A percentile compares a stretch with the other conserved stretches of the same genome.
These are phyloP conservation scores for Bombus haemorrhoidalis DNA, from an alignment of 1,140 invertebrate genomes.

Conservation along the genomic window DNA sequence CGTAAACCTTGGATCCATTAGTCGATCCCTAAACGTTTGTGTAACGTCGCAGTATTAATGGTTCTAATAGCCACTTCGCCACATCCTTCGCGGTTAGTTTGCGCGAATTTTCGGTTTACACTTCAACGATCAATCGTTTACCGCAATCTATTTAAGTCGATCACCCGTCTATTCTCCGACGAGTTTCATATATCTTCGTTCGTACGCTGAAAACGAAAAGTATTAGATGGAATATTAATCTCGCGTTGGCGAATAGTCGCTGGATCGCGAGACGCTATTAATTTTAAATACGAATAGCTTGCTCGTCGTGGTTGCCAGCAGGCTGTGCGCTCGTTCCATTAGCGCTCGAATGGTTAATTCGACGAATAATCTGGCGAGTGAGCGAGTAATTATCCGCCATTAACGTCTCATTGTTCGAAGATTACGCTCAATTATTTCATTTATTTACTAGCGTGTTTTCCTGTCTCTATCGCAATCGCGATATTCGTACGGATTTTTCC, in stretches of 20 bases:
- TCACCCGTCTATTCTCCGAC: not conserved
- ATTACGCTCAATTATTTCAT: not conserved
- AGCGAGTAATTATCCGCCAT: not conserved
- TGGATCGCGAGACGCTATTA: not conserved
- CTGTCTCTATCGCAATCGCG: not conserved
- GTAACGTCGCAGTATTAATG: slow-evolving; percentile 43
- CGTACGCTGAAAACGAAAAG: not conserved
- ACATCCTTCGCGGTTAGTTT: not conserved
- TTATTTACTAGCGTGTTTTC: not conserved
- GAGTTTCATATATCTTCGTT: not conserved
- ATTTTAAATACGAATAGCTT: not conserved
- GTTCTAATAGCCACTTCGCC: slow-evolving; percentile 18
- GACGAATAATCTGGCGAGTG: not conserved
- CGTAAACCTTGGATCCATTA: slow-evolving; percentile 43
- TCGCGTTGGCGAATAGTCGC: not conserved
- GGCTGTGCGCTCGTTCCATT: not conserved
- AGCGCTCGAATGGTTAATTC: not conserved
- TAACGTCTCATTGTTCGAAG: not conserved
- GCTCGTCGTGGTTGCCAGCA: not conserved
- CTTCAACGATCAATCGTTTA: not conserved
- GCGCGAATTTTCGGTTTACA: not conserved
- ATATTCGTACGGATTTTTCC: not conserved
- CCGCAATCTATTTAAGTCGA: not conserved
- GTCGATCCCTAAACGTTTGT: slow-evolving; percentile 29
- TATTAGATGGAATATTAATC: not conserved